These are phyloP conservation scores for Meloidogyne floridensis DNA, from an alignment of 1,140 invertebrate species.

Conservation along the genomic window DNA sequence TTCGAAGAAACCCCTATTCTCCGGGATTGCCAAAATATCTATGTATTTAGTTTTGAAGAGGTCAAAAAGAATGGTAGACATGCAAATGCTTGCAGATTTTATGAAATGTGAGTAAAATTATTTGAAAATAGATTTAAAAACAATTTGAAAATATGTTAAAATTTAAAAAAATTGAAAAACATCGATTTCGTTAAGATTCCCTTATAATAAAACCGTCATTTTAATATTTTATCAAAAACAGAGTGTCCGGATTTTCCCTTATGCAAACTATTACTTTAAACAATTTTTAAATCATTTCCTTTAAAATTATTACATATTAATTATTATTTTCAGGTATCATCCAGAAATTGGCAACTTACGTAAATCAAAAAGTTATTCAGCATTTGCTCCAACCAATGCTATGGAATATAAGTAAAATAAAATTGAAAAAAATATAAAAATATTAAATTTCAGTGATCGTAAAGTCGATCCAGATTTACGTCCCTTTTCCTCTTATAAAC, in stretches of 20 bases:
- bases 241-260: too few relatives aligned
- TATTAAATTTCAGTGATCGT: constrained; percentile 36
- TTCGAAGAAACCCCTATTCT: too few relatives aligned
- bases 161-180: neutral
- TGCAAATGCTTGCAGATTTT: constrained; percentile 30
- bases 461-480: constrained; percentile 36
- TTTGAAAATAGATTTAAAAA: too few relatives aligned
- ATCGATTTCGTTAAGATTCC: too few relatives aligned
- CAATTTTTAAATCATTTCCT: too few relatives aligned
- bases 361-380: constrained; percentile 36
- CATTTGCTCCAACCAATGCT: constrained; percentile 38
- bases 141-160: neutral
- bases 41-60: constrained; percentile 35
- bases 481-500: constrained; percentile 41
- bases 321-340: constrained; percentile 27
- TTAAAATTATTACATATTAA: too few relatives aligned
- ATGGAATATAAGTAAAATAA: neutral
- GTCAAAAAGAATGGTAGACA: constrained; percentile 35
- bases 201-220: too few relatives aligned
- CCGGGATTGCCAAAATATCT: too few relatives aligned
- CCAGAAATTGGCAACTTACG: constrained; percentile 34
- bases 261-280: too few relatives aligned
- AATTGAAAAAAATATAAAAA: neutral
- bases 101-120: constrained; percentile 12
- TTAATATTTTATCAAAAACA: too few relatives aligned